Evolutionary conservation across 2,113 vertebrate genomes (phyloP).

Genomic region (Calypte anna): DNA sequence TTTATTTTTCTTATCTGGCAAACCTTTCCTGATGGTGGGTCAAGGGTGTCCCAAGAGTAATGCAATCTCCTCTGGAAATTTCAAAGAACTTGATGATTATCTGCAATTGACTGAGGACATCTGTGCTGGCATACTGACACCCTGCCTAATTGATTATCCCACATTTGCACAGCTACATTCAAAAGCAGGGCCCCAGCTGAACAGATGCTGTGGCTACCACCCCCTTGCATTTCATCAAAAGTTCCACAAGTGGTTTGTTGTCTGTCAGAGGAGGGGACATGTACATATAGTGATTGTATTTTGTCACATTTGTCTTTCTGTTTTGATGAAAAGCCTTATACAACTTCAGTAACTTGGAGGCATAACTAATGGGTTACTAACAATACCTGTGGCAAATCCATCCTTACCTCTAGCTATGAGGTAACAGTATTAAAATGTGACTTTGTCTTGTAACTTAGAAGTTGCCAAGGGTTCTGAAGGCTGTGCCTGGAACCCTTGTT

Average conservation of each 20-base stretch:
- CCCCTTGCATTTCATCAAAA: background rate
- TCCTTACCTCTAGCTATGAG: background rate
- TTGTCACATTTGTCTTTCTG: background rate
- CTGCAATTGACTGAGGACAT: constrained; percentile 70
- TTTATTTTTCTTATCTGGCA: constrained; percentile 63
- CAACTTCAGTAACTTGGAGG: background rate
- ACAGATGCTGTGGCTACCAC: constrained; percentile 55
- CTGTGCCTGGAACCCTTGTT: background rate
- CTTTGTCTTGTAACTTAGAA: background rate
- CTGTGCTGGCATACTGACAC: constrained; percentile 66
- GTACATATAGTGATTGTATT: fast-evolving
- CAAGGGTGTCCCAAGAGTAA: constrained; percentile 59
- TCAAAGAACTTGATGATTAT: constrained; percentile 63
- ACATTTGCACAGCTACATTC: constrained; percentile 20
- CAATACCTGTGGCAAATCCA: background rate
- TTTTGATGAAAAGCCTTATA: background rate
- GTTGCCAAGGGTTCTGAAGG: background rate
- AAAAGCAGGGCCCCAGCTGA: constrained; percentile 44
- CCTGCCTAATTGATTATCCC: constrained; percentile 66
- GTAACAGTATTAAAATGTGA: fast-evolving
- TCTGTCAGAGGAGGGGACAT: background rate
- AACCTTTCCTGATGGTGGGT: constrained; percentile 51
- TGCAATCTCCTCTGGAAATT: constrained; percentile 64
- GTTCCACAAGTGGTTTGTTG: constrained; percentile 49
- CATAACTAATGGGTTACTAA: background rate